A percentile compares a stretch with the other conserved stretches of the same genome.
phyloP scores from a whole-genome alignment of 2,888 invertebrate species.

The Clunio marinus region DNA sequence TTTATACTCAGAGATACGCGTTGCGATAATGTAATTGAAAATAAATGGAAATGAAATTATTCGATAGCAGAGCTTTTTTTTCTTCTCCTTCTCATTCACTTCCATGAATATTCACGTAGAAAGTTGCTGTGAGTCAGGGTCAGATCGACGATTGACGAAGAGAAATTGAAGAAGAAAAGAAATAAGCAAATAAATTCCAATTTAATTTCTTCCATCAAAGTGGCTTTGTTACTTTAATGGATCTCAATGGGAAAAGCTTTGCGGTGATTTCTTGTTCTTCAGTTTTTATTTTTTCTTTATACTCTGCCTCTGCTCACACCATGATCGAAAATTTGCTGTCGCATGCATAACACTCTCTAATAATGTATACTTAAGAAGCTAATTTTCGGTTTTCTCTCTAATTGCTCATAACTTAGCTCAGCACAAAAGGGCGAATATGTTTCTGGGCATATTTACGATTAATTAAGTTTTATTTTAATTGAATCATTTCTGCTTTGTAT shows the following conservation, averaged over 20 bases:
- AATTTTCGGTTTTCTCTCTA: slow-evolving; percentile 28
- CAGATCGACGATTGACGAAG: background rate
- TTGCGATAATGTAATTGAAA: slow-evolving; percentile 25
- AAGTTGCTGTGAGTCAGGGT: background rate
- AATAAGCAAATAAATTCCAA: background rate
- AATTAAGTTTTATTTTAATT: slow-evolving; percentile 28
- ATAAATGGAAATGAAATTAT: slow-evolving; percentile 34
- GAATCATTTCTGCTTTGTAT: slow-evolving; percentile 9
- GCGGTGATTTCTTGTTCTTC: no score
- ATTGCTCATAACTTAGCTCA: slow-evolving; percentile 24
- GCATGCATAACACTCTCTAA: slow-evolving; percentile 23
- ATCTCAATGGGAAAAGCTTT: no score
- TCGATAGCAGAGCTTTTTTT: background rate
- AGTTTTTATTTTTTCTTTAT: no score
- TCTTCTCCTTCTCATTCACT: background rate
- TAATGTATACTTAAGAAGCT: slow-evolving; percentile 31
- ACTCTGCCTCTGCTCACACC: no score
- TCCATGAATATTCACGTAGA: slow-evolving; percentile 7
- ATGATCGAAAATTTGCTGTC: no score
- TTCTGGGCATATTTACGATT: slow-evolving; percentile 8
- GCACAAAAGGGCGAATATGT: background rate
- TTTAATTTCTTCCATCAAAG: background rate
- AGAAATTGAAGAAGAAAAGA: background rate
- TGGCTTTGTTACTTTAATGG: no score
- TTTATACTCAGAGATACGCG: no score